Conservation (phyloP, 1,140 invertebrate genomes). For the Aleiodes sp. region DNA sequence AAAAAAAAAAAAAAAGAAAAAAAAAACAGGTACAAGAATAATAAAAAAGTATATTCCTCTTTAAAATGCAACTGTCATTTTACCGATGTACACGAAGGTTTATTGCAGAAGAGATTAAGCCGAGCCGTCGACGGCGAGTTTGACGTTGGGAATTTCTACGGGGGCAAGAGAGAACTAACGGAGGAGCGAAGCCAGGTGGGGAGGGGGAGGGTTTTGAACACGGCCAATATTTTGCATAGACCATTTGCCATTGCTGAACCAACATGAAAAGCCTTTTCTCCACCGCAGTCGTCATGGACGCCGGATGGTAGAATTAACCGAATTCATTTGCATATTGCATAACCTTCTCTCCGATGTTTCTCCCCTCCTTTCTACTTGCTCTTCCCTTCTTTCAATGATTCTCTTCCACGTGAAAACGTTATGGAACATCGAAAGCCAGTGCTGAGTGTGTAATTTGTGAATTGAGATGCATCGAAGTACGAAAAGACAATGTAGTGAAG, state of each 20-base stretch:
- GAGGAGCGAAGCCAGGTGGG: not conserved
- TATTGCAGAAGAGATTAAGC: too few relatives aligned
- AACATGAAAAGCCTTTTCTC: conserved; percentile 20
- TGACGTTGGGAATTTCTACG: not conserved
- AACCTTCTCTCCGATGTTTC: not conserved
- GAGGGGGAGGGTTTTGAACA: not conserved
- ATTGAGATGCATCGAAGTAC: not conserved
- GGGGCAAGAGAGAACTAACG: too few relatives aligned
- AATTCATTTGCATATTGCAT: conserved; percentile 32
- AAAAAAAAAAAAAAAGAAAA: too few relatives aligned
- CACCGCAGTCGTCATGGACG: not conserved
- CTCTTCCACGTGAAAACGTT: not conserved
- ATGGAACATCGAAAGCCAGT: not conserved
- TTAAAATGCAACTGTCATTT: too few relatives aligned
- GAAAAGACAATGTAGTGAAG: too few relatives aligned
- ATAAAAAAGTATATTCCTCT: too few relatives aligned
- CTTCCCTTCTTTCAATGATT: not conserved
- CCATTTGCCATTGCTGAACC: conserved; percentile 21
- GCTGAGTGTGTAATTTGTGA: not conserved
- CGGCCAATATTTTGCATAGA: conserved; percentile 25
- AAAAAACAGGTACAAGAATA: too few relatives aligned
- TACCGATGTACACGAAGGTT: too few relatives aligned
- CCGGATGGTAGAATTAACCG: conserved; percentile 31
- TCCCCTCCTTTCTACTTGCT: not conserved
- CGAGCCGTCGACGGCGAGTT: not conserved